These are phyloP conservation scores for Trachymyrmex septentrionalis DNA, from an alignment of 1,140 invertebrate genomes.

Conservation along the genomic window DNA sequence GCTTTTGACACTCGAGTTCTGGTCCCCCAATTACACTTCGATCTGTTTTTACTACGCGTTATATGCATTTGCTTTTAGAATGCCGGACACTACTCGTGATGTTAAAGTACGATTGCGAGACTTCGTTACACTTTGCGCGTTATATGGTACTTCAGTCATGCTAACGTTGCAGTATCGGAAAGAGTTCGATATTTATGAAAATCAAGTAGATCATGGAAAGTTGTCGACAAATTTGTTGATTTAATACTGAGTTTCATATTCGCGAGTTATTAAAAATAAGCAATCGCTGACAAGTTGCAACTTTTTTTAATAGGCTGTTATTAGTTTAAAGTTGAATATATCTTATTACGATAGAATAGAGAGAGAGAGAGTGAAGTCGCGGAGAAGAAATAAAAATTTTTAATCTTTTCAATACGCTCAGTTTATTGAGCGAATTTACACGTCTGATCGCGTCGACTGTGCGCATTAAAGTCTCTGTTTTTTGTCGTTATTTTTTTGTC, in stretches of 20 bases:
- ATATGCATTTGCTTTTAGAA: slow-evolving; percentile 38
- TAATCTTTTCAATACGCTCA: too few relatives aligned
- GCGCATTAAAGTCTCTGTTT: too few relatives aligned
- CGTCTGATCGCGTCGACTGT: too few relatives aligned
- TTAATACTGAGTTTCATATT: slow-evolving; percentile 3
- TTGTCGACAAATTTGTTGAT: slow-evolving; percentile 6
- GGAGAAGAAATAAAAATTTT: too few relatives aligned
- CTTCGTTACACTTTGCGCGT: slow-evolving; percentile 1
- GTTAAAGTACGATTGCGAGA: slow-evolving; percentile 16
- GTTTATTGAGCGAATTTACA: too few relatives aligned
- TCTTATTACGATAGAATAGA: too few relatives aligned
- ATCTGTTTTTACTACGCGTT: slow-evolving; percentile 42
- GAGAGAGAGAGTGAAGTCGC: too few relatives aligned
- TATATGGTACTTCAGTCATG: background rate
- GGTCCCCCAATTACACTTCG: slow-evolving; percentile 9
- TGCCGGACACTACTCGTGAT: slow-evolving; percentile 10
- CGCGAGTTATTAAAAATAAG: background rate
- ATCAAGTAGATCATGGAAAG: background rate
- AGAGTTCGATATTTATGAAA: slow-evolving; percentile 32
- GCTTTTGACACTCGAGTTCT: slow-evolving; percentile 22
- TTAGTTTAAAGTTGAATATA: background rate
- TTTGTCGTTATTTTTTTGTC: too few relatives aligned
- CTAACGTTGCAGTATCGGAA: background rate
- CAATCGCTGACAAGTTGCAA: background rate
- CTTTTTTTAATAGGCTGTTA: background rate